Conservation (phyloP, 2,888 invertebrate species). For the Bursaphelenchus okinawaensis region DNA sequence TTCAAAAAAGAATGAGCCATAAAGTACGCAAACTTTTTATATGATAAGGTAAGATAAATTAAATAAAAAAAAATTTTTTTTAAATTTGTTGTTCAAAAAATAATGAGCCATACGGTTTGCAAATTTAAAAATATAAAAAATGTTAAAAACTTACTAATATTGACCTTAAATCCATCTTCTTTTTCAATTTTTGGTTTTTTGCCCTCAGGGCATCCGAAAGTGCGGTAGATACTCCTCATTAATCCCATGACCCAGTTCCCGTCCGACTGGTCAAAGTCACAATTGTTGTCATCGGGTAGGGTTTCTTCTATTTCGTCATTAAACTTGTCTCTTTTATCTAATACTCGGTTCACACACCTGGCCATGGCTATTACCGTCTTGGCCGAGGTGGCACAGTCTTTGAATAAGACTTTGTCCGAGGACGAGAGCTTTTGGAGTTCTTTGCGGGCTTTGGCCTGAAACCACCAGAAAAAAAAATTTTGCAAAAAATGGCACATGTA, state of each 20-base stretch:
- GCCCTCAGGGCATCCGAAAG: background rate
- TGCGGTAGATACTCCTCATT: background rate
- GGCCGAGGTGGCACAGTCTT: slow-evolving; percentile 4
- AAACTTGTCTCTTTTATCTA: slow-evolving; percentile 2
- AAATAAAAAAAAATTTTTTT: background rate
- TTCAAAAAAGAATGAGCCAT: too few species aligned
- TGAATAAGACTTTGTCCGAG: slow-evolving; percentile 2
- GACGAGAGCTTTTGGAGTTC: slow-evolving; percentile 5
- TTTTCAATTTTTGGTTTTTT: background rate
- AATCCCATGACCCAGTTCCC: slow-evolving; percentile 9
- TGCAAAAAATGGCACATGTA: too few species aligned
- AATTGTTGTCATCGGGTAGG: background rate
- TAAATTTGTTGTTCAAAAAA: background rate
- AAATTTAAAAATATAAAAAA: too few species aligned
- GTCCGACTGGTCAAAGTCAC: background rate
- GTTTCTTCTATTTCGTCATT: background rate
- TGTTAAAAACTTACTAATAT: background rate
- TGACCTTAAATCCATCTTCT: background rate
- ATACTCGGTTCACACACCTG: slow-evolving; percentile 3
- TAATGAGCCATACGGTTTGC: background rate
- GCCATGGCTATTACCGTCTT: background rate
- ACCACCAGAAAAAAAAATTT: too few species aligned
- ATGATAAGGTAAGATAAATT: background rate
- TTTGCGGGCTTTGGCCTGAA: slow-evolving; percentile 8
- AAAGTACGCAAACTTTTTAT: too few species aligned